Evolutionary conservation across 2,888 invertebrate species (phyloP).

Genomic region (Drosophila testacea): DNA sequence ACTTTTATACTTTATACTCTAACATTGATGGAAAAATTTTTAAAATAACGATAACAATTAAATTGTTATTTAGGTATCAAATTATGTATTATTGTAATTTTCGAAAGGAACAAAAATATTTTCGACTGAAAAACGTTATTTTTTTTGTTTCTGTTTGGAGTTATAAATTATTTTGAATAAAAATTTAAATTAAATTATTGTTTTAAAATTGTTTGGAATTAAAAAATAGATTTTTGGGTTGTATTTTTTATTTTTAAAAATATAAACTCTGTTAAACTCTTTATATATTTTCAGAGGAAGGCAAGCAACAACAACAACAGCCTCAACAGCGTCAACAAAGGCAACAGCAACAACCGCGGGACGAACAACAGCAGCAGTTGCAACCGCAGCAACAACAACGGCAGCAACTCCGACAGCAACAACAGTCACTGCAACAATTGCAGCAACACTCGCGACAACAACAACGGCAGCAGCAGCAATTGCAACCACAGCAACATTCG

Average conservation of each 20-base stretch:
- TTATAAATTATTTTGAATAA: background rate
- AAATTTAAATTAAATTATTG: background rate
- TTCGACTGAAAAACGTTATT: background rate
- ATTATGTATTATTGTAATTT: background rate
- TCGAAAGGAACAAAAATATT: background rate
- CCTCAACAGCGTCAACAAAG: background rate
- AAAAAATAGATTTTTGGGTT: too few species aligned
- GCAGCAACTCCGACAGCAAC: background rate
- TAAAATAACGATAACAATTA: too few species aligned
- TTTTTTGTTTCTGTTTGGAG: too few species aligned
- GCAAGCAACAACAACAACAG: background rate
- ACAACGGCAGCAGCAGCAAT: background rate
- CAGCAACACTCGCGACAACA: background rate
- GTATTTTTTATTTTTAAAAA: too few species aligned
- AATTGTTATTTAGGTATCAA: background rate
- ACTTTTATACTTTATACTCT: too few species aligned
- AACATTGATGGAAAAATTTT: too few species aligned
- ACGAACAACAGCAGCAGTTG: background rate
- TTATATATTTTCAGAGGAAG: constrained; percentile 7
- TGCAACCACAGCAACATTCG: background rate
- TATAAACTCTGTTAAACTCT: background rate
- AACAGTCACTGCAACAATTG: background rate
- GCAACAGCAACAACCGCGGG: background rate
- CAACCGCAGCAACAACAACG: background rate
- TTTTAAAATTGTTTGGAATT: background rate